phyloP scores from a whole-genome alignment of 2,113 vertebrate genomes.

The Epinephelus moara region DNA sequence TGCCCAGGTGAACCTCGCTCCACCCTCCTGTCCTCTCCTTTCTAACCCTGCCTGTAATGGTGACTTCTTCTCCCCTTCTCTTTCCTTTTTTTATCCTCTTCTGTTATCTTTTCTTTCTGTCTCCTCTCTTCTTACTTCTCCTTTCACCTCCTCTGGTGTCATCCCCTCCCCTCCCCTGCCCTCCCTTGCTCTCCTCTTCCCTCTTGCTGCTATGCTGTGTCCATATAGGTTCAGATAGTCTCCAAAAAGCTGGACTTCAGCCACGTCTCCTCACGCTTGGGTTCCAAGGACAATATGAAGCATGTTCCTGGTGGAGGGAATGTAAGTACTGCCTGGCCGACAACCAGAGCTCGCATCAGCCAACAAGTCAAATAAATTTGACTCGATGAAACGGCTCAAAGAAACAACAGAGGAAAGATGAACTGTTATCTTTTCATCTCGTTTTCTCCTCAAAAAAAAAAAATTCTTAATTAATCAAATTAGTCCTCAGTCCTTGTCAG shows the following conservation, averaged over 20 bases:
- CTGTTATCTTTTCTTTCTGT: too few relatives aligned
- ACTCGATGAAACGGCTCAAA: not conserved
- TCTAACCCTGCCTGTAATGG: constrained; percentile 53
- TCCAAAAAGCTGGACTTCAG: constrained; percentile 99
- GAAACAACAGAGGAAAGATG: constrained; percentile 1
- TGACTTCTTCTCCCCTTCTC: constrained; percentile 48
- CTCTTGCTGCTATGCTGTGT: constrained; percentile 87
- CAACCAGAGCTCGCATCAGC: constrained; percentile 14
- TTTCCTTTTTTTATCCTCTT: not conserved
- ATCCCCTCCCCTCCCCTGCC: not conserved
- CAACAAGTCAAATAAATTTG: not conserved
- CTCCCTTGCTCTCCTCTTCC: constrained; percentile 43
- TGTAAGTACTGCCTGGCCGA: constrained; percentile 90
- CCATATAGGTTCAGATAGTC: constrained; percentile 96
- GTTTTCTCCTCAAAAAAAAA: not conserved
- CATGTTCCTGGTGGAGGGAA: constrained; percentile 99
- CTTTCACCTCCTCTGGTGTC: not conserved
- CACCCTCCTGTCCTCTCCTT: constrained; percentile 42
- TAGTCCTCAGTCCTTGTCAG: not conserved
- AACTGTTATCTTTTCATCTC: not conserved
- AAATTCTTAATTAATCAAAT: not conserved
- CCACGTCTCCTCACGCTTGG: constrained; percentile 98
- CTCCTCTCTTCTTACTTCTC: not conserved
- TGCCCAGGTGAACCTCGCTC: constrained; percentile 19
- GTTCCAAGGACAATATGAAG: constrained; percentile 99